phyloP scores from a whole-genome alignment of 2,888 invertebrate genomes.

The Brachyptera putata region DNA sequence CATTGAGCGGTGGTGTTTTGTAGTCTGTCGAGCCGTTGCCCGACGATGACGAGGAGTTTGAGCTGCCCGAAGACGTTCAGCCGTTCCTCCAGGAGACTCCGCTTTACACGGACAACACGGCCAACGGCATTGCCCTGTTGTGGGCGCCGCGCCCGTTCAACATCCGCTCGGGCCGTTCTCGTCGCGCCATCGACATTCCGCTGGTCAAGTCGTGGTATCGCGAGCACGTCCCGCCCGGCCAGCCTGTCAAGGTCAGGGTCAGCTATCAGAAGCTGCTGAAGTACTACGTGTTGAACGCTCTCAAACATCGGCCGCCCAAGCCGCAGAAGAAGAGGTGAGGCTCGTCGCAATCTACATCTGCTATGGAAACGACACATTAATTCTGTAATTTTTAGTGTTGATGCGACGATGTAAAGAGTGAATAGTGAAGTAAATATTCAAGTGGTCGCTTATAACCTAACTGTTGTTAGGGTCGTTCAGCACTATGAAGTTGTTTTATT shows the following conservation, averaged over 20 bases:
- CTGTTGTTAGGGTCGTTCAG: too few species aligned
- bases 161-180: slow-evolving; percentile 86
- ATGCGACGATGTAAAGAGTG: too few species aligned
- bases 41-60: slow-evolving; percentile 92
- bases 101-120: slow-evolving; percentile 96
- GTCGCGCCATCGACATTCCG: slow-evolving; percentile 95
- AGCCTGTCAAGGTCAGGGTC: slow-evolving; percentile 98
- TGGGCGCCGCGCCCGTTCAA: slow-evolving; percentile 99
- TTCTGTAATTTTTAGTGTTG: too few species aligned
- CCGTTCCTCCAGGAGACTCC: slow-evolving; percentile 94
- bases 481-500: too few species aligned
- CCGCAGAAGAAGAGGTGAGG: slow-evolving; percentile 90
- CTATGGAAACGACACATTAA: too few species aligned
- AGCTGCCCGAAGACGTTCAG: slow-evolving; percentile 82
- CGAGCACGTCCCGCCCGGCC: slow-evolving; percentile 90
- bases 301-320: slow-evolving; percentile 96
- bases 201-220: slow-evolving; percentile 97
- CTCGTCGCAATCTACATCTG: too few species aligned
- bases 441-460: too few species aligned
- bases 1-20: too few species aligned
- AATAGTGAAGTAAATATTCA: too few species aligned
- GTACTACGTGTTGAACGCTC: slow-evolving; percentile 95
- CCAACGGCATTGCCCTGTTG: slow-evolving; percentile 92
- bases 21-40: slow-evolving; percentile 76
- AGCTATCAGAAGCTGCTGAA: slow-evolving; percentile 98